A percentile compares a stretch with the other conserved stretches of the same genome.
Evolutionary conservation across 2,888 invertebrate genomes (phyloP).

Genomic region (Metacarcinus magister): DNA sequence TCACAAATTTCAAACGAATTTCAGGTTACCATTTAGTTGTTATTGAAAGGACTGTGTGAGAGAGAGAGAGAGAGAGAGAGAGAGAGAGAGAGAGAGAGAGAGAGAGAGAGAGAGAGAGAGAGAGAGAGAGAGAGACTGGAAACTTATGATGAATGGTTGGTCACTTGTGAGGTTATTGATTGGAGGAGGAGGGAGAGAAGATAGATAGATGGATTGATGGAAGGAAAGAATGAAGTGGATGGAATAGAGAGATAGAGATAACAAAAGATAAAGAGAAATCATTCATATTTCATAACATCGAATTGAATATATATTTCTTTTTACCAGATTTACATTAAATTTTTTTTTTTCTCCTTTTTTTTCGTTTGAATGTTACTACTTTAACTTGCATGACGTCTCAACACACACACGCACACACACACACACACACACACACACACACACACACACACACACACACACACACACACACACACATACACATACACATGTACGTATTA

Average conservation of each 20-base stretch:
- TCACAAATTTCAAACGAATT: slow-evolving; percentile 1
- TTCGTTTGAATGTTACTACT: too few species aligned
- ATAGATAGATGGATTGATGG: background rate
- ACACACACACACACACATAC: slow-evolving; percentile 14
- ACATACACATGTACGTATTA: background rate
- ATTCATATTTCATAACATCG: too few species aligned
- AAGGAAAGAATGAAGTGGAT: too few species aligned
- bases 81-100: slow-evolving; percentile 16
- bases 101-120: slow-evolving; percentile 26
- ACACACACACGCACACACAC: too few species aligned
- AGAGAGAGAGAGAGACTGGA: slow-evolving; percentile 12
- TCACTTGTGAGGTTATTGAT: slow-evolving; percentile 12
- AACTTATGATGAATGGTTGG: slow-evolving; percentile 15
- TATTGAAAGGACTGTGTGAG: slow-evolving; percentile 13
- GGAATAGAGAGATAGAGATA: too few species aligned
- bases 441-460: slow-evolving; percentile 12
- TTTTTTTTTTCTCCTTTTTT: too few species aligned
- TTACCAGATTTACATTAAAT: too few species aligned
- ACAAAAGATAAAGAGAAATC: too few species aligned
- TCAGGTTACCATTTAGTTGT: slow-evolving; percentile 26
- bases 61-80: slow-evolving; percentile 7
- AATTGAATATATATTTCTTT: too few species aligned
- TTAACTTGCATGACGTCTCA: too few species aligned
- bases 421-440: too few species aligned
- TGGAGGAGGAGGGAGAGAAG: background rate